Conservation (phyloP, 2,113 vertebrate genomes). For the Lasiurus borealis region DNA sequence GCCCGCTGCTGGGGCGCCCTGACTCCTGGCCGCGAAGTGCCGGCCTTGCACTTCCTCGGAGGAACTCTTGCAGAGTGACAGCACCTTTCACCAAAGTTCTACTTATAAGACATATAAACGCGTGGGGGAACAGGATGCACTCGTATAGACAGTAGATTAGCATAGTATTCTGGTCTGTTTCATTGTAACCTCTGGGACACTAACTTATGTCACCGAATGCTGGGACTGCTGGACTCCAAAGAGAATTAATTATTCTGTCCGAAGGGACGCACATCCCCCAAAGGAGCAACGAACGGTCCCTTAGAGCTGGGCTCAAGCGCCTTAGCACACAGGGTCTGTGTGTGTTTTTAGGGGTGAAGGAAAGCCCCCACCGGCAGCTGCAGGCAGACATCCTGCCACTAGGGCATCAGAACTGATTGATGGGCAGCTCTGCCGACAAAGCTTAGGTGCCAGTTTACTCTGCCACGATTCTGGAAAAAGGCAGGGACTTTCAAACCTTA, state of each 20-base stretch:
- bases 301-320: slow-evolving; percentile 19
- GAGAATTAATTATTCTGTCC: neutral
- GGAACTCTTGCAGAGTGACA: slow-evolving; percentile 40
- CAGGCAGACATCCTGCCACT: neutral
- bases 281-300: neutral
- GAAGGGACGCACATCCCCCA: neutral
- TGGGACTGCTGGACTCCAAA: slow-evolving; percentile 2
- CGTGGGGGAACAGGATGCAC: neutral
- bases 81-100: slow-evolving; percentile 62
- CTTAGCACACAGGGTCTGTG: neutral
- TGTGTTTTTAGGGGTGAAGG: neutral
- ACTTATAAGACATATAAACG: slow-evolving; percentile 72
- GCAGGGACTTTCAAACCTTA: neutral
- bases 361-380: slow-evolving; percentile 39
- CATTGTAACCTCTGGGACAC: slow-evolving; percentile 32
- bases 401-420: neutral
- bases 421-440: neutral
- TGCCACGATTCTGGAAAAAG: neutral
- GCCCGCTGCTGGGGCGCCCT: neutral
- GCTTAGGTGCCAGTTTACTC: neutral
- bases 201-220: neutral
- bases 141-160: slow-evolving; percentile 24
- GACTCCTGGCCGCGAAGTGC: neutral
- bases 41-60: neutral
- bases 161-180: neutral